Base-by-base conservation (phyloP, 2,888 invertebrate species). In the Venustoraphidia nigricollis region DNA sequence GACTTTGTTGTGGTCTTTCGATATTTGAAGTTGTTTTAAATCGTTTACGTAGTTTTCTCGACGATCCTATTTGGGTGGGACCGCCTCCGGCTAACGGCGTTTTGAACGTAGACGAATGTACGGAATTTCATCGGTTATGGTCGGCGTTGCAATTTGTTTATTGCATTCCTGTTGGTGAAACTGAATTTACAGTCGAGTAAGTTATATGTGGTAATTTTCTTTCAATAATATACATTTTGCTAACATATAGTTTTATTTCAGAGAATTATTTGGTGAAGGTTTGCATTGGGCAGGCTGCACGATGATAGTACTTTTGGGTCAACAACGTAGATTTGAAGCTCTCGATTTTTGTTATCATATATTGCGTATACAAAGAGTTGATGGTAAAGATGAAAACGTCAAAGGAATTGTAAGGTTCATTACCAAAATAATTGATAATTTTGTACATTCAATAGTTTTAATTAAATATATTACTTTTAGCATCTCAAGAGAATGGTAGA, bases 331-430 rank as follows among this genome's bases (percentile, higher is more conserved):
- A 51, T 98, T 97, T 67, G 96, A 98, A 64, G 93, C 94, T 2
- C 75, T 97, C 41, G 98, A 98, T 72, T 97, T 97, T 73, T 95
- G 93, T 69, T 98, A 98, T 70, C 97, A 98, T 66, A 89, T 98
- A 58, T 76, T 97, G 52, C 71, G 94, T 52, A 94, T 97, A 9
- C 96, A 97, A 66, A 73, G 94, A 37, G 93, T 94, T 0, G 96
- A 97, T 65, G 90, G 92, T 54, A 95, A 95, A 65, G 94, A 96
- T 63, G 94, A 95, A 61, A 77, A 82, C 50, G 89, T 94, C 34
- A 93, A 94, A 64, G 93, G 94, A 59, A 93, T 95, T 61, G 93
- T 94, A 70, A 83, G 90, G 81, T 53, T 53, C 10, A 46, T 41
- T 13, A 43, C 3, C 6, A 6, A 27, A 27, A 27, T 27, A 27